Percentiles rank a stretch among this genome's conserved stretches.
Evolutionary conservation across 2,888 invertebrate genomes (phyloP).

Genomic region (Ommatoiulus sabulosus): DNA sequence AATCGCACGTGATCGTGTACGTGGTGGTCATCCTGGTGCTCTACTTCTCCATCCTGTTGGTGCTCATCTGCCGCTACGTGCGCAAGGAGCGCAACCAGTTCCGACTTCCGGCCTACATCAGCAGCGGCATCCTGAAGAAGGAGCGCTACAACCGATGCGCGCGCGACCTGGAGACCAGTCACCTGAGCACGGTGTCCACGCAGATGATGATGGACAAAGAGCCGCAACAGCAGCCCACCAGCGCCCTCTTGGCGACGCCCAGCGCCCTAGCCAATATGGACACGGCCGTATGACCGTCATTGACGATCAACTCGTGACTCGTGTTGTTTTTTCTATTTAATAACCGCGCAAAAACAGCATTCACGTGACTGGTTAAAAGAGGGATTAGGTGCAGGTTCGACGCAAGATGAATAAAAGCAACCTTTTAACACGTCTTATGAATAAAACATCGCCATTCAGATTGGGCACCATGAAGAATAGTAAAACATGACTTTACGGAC

Average conservation of each 20-base stretch:
- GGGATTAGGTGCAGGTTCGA: no score
- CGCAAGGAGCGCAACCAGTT: slow-evolving; percentile 56
- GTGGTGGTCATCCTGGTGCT: slow-evolving; percentile 58
- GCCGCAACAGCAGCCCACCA: background rate
- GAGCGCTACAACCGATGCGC: background rate
- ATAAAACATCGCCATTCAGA: no score
- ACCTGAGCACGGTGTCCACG: slow-evolving; percentile 53
- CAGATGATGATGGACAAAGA: slow-evolving; percentile 46
- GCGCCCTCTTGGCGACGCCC: background rate
- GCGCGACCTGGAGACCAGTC: slow-evolving; percentile 49
- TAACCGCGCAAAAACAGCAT: background rate
- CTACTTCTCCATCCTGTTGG: slow-evolving; percentile 54
- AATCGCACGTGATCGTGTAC: slow-evolving; percentile 58
- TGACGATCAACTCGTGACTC: background rate
- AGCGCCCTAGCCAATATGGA: background rate
- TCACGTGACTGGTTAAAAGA: no score
- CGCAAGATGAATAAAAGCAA: no score
- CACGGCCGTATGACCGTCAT: slow-evolving; percentile 53
- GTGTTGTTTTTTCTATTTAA: background rate
- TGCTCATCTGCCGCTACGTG: slow-evolving; percentile 58
- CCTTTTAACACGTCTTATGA: no score
- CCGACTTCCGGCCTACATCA: slow-evolving; percentile 41
- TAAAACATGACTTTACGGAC: no score
- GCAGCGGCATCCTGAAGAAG: slow-evolving; percentile 50
- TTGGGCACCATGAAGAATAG: no score